Base-by-base conservation (phyloP, 2,113 vertebrate genomes). In the Emydura subglobosa region DNA sequence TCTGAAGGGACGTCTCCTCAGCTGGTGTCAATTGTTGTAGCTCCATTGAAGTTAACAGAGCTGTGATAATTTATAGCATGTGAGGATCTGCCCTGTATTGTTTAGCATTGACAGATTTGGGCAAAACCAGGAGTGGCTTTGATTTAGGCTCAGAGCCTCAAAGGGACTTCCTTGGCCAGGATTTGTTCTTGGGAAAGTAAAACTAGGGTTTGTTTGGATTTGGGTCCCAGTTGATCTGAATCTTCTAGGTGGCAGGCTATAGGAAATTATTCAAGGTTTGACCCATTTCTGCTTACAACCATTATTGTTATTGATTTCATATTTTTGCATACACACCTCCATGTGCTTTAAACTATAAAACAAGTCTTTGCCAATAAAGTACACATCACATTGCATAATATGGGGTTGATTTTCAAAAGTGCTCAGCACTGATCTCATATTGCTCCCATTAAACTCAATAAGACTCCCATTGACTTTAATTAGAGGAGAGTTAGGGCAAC, bases 31-130 rank as follows among this genome's bases (percentile, higher is more conserved):
- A 24, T 92, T 72, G 86, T 91, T 88, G 51, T 8, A 83, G n/a
- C 21, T 91, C 24, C 42, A 81, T 91, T 95, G 92, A 95, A 17
- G 1, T 95, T 17, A 65, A 65, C 87, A 91, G 53, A 95, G 44
- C 7, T n/a, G 59, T 22, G 83, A 85, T 91, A 88, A 95, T 96
- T 95, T 93, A 95, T 91, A 96, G 83, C 80, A 91, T 80, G n/a
- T 86, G 50, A 94, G 68, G 78, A 72, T 5, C 59, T 54, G 61
- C 54, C 79, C 85, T 84, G 50, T 24, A 91, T 79, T 85, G 85
- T 16, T 95, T 91, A 92, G 85, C 87, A 57, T 39, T 85, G 57
- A 50, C 1, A 39, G 42, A 89, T 39, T 27, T 31, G 93, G 25
- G 49, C 17, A 96, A 42, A 53, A 84, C 9, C 4, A 91, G 44